Evolutionary conservation across 1,140 invertebrate genomes (phyloP).

Genomic region (Wiebesia pumilae): DNA sequence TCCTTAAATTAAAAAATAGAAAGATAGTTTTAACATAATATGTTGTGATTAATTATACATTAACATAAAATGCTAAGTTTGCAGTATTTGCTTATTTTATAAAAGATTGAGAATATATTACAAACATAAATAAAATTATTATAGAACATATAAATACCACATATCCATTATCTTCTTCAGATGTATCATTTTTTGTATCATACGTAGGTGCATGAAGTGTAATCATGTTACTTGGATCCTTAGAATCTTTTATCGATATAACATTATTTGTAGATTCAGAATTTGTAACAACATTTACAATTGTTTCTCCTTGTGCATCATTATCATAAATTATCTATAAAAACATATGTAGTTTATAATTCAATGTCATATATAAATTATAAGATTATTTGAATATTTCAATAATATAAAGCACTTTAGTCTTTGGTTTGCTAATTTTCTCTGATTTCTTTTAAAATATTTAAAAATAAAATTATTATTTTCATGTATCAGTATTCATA

Average conservation of each 20-base stretch:
- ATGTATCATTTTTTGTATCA: constrained; percentile 25
- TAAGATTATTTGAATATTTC: background rate
- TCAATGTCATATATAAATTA: background rate
- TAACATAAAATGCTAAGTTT: too few relatives aligned
- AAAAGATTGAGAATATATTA: too few relatives aligned
- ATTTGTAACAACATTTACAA: constrained; percentile 29
- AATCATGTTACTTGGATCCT: constrained; percentile 30
- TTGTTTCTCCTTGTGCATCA: constrained; percentile 22
- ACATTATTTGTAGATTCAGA: background rate
- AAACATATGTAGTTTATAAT: background rate
- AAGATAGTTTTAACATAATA: background rate
- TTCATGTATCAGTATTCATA: too few relatives aligned
- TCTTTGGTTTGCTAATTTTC: too few relatives aligned
- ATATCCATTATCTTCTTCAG: background rate
- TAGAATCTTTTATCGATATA: background rate
- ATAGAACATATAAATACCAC: constrained; percentile 9
- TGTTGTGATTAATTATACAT: too few relatives aligned
- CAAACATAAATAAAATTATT: background rate
- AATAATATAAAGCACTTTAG: too few relatives aligned
- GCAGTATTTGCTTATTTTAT: too few relatives aligned
- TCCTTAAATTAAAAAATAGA: constrained; percentile 14
- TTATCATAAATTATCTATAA: constrained; percentile 49
- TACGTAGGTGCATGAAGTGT: constrained; percentile 38
- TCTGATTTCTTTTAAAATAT: too few relatives aligned
- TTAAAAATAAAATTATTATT: background rate